Percentiles rank a stretch among this genome's conserved stretches.
Conservation (phyloP, 2,888 invertebrate genomes). For the Helobdella robusta region DNA sequence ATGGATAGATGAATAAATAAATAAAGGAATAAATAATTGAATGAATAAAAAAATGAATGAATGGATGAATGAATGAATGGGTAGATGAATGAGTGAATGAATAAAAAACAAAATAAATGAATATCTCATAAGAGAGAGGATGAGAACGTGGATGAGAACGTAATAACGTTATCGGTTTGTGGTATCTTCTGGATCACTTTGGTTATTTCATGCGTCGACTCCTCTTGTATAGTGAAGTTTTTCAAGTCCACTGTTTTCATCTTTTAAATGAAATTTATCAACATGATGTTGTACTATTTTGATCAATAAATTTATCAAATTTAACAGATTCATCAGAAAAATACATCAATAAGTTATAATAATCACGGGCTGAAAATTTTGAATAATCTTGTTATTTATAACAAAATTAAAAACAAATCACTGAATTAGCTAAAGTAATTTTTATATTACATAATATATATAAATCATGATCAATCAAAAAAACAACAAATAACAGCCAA, state of each 20-base stretch:
- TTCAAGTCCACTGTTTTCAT: conserved; percentile 24
- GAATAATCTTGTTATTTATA: not conserved
- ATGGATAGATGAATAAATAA: not conserved
- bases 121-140: too few relatives aligned
- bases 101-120: too few relatives aligned
- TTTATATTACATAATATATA: not conserved
- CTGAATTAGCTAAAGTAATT: not conserved
- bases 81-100: too few relatives aligned
- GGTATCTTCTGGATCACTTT: not conserved
- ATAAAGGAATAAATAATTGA: not conserved
- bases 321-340: conserved; percentile 1
- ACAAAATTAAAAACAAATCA: not conserved
- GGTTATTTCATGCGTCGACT: conserved; percentile 10
- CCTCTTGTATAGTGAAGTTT: conserved; percentile 26
- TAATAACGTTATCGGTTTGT: too few relatives aligned
- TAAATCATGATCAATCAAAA: not conserved
- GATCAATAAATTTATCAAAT: not conserved
- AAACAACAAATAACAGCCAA: not conserved
- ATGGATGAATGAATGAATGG: too few relatives aligned
- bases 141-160: too few relatives aligned
- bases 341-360: not conserved
- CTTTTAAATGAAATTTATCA: conserved; percentile 1
- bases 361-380: not conserved
- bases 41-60: not conserved
- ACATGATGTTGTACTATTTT: too few relatives aligned